Base-by-base conservation (phyloP, 2,113 vertebrate species). In the Poicephalus meyeri region DNA sequence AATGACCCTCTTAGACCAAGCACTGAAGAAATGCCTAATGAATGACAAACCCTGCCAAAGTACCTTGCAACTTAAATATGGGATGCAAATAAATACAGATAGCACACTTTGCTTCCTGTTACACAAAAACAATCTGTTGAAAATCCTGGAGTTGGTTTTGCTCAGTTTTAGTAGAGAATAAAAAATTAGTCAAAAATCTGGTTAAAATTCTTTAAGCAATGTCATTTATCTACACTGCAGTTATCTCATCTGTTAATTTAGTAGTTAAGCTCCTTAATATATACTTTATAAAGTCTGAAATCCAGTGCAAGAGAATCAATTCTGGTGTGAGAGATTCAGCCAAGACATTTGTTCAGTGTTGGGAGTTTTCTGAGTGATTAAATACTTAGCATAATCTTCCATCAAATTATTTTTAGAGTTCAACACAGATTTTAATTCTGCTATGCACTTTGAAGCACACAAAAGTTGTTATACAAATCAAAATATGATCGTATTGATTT, bases 391-490 rank as follows among this genome's bases (percentile, higher is more conserved):
- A 6, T 87, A 96, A 96, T 89, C 69, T 80, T 70, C 61, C 93
- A 94, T 94, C 93, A 94, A 95, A 93, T 92, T 92, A 93, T 91
- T 97, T 96, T 82, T 58, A 19, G 77, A 89, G 37, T 89, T 96
- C 49, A 93, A 80, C 39, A 52, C 0, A 6, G 50, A 86, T 89
- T 88, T 50, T 87, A 77, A 86, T 95, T 92, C 47, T 64, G 18
- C 61, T 55, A 12, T 33, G 58, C 35, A 73, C 25, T 92, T 65
- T 63, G 41, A 87, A 86, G 63, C 63, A 64, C 16, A 42, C 17
- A 69, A 47, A 95, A 87, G n/a, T 47, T 42, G 78, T 71, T 66
- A 55, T 20, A 44, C 23, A 69, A 97, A 93, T 89, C 91, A 86
- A 92, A 86, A 91, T 21, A 25, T 13, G 26, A 93, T 91, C 47